These are phyloP conservation scores for Caenorhabditis auriculariae DNA, from an alignment of 2,888 invertebrate species.

Conservation along the genomic window DNA sequence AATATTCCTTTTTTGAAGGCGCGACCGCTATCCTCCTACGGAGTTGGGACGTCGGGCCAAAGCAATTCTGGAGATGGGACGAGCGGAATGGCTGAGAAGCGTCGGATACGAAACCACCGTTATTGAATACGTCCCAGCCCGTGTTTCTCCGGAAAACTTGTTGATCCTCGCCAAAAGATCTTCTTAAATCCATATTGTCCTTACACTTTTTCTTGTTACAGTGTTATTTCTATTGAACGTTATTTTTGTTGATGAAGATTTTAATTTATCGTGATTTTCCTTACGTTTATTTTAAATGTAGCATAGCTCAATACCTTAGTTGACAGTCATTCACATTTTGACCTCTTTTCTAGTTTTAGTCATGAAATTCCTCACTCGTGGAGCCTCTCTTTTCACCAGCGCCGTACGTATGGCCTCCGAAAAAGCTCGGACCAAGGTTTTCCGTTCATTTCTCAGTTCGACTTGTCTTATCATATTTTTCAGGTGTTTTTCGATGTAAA, in stretches of 20 bases:
- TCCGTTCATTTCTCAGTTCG: neutral
- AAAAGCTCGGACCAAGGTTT: constrained; percentile 13
- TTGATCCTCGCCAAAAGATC: constrained; percentile 51
- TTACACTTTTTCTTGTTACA: too few relatives aligned
- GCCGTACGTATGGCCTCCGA: constrained; percentile 20
- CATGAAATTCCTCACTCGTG: constrained; percentile 24
- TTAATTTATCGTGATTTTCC: neutral
- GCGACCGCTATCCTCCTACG: constrained; percentile 15
- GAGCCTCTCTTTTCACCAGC: constrained; percentile 13
- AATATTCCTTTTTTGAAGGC: too few relatives aligned
- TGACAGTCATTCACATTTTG: too few relatives aligned
- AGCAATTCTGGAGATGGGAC: constrained; percentile 45
- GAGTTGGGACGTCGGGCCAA: constrained; percentile 49
- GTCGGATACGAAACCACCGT: constrained; percentile 44
- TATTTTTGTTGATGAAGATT: neutral
- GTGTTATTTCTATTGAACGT: too few relatives aligned
- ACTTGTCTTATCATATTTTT: neutral
- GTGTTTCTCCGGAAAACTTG: constrained; percentile 54
- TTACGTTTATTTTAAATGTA: too few relatives aligned
- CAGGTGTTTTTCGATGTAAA: constrained; percentile 58
- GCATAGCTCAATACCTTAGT: too few relatives aligned
- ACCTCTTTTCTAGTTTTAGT: constrained; percentile 17
- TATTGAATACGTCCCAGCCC: constrained; percentile 41
- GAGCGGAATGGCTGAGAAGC: constrained; percentile 38
- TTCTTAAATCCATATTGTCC: too few relatives aligned